Percentiles rank a stretch among this genome's conserved stretches.
Evolutionary conservation across 2,797 vertebrate species (phyloP).

Genomic region (Crocodylus rhombifer): DNA sequence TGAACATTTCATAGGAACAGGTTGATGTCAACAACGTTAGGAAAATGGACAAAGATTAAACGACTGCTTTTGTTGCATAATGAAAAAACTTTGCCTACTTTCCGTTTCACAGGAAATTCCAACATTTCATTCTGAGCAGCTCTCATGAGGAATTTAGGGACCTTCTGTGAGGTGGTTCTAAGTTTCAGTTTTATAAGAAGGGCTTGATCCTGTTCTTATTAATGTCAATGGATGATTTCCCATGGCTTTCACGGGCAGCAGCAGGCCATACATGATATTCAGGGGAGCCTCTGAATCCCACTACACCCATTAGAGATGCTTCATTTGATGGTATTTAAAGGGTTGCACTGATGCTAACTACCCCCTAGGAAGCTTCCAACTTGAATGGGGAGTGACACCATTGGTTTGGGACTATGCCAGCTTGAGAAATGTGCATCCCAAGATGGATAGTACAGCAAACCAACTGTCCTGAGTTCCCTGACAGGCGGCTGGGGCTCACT

Average conservation of each 20-base stretch:
- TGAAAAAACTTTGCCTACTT: neutral
- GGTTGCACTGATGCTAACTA: neutral
- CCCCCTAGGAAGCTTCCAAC: slow-evolving; percentile 9
- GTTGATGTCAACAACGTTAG: neutral
- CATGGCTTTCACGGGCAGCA: neutral
- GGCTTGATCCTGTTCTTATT: neutral
- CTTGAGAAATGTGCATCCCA: neutral
- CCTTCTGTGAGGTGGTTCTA: neutral
- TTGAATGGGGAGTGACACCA: neutral
- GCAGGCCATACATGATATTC: neutral
- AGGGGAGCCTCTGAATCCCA: neutral
- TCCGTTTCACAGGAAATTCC: no score
- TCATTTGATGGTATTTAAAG: neutral
- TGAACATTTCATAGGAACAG: neutral
- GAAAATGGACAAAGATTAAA: neutral
- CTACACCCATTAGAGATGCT: neutral
- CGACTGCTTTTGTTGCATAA: neutral
- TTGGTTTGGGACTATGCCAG: neutral
- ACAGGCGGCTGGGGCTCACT: neutral
- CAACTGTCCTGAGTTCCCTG: neutral
- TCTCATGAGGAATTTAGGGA: neutral
- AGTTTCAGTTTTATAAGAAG: neutral
- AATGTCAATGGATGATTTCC: slow-evolving; percentile 16
- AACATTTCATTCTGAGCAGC: neutral
- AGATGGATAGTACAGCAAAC: neutral